phyloP scores from a whole-genome alignment of 2,888 invertebrate genomes.

The Apocheima hispidaria region DNA sequence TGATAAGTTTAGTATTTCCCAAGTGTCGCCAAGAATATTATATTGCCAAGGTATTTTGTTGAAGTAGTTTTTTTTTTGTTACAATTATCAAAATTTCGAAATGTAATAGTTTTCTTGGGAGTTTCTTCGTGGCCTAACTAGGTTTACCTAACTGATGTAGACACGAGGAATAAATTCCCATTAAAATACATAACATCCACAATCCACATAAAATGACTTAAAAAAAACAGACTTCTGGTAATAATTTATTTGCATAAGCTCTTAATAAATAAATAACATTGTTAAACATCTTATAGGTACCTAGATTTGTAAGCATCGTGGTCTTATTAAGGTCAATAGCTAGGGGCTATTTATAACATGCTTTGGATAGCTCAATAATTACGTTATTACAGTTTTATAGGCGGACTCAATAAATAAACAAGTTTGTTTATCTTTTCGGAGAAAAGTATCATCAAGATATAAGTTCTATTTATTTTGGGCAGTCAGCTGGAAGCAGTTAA shows the following conservation, averaged over 20 bases:
- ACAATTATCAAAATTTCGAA: too few species aligned
- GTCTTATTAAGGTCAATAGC: slow-evolving; percentile 26
- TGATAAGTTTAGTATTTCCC: too few species aligned
- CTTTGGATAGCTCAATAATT: slow-evolving; percentile 13
- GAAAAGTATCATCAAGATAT: neutral
- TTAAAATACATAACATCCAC: too few species aligned
- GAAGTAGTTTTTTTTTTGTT: too few species aligned
- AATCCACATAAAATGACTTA: too few species aligned
- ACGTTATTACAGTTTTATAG: slow-evolving; percentile 8
- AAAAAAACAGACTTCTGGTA: too few species aligned
- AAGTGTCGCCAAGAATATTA: too few species aligned
- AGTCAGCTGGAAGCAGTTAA: neutral
- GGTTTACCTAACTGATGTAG: too few species aligned
- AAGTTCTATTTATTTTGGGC: neutral
- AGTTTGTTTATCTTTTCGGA: neutral
- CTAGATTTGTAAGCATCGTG: slow-evolving; percentile 4
- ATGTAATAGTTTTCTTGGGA: too few species aligned
- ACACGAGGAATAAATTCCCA: too few species aligned
- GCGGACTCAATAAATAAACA: slow-evolving; percentile 7
- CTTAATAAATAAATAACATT: neutral
- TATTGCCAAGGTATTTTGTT: too few species aligned
- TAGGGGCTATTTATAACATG: slow-evolving; percentile 22
- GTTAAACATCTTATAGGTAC: neutral
- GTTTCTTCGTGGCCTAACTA: too few species aligned
- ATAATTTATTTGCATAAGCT: neutral